Evolutionary conservation across 1,140 invertebrate species (phyloP).

Genomic region (Orius laevigatus): DNA sequence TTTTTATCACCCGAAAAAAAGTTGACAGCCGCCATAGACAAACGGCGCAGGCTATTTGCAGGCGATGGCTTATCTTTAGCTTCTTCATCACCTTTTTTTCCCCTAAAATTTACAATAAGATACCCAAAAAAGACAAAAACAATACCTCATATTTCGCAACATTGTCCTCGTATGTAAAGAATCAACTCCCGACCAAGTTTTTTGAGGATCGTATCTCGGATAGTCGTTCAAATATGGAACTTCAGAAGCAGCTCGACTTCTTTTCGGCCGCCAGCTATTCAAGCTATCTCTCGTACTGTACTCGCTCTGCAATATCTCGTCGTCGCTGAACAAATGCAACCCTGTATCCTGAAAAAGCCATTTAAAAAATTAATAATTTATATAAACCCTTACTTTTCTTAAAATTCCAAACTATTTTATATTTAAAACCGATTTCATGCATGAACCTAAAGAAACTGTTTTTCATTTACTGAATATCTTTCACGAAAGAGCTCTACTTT

Average conservation of each 20-base stretch:
- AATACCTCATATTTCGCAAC: conserved; percentile 27
- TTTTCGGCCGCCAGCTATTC: conserved; percentile 30
- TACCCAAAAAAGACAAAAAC: conserved; percentile 1
- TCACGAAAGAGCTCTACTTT: too few species aligned
- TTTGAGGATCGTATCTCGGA: conserved; percentile 36
- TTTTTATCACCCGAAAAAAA: conserved; percentile 15
- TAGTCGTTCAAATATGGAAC: conserved; percentile 21
- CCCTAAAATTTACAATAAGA: too few species aligned
- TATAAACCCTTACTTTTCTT: too few species aligned
- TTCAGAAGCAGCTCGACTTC: conserved; percentile 27
- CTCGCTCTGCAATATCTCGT: conserved; percentile 51
- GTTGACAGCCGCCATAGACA: conserved; percentile 22
- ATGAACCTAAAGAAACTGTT: too few species aligned
- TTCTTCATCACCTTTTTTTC: neutral
- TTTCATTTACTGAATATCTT: too few species aligned
- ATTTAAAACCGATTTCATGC: too few species aligned
- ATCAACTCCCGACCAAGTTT: conserved; percentile 50
- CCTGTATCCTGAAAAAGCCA: conserved; percentile 23
- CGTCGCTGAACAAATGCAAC: conserved; percentile 45
- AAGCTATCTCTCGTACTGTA: conserved; percentile 29
- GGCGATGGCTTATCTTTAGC: conserved; percentile 1
- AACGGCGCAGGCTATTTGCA: conserved; percentile 16
- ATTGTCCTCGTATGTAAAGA: conserved; percentile 34
- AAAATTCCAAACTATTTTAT: too few species aligned
- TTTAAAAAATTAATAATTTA: neutral